Evolutionary conservation across 2,113 vertebrate genomes (phyloP), one percentile per base, ranked within the genome.

Genomic region (Heloderma charlesbogerti): DNA sequence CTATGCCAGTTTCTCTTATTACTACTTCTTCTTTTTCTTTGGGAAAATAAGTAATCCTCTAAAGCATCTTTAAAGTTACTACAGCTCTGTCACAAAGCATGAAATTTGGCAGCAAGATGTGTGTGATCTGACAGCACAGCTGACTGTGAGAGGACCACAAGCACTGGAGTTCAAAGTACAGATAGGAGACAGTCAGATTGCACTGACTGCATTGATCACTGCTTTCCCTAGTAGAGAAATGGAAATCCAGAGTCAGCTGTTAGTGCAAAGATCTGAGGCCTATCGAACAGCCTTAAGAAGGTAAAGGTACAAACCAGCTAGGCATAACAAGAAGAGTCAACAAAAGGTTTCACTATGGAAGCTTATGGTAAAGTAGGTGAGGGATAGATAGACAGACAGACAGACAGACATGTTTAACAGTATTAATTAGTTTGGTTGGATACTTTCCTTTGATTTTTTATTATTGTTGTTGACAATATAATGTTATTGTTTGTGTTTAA

Each of bases 11-110:
- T 78, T 43, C 0, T 5, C 88, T 91, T 3, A 15, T 91, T 20
- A 74, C 63, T 27, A 75, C 1, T 89, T 71, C 51, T 87, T n/a
- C n/a, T 22, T 5, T 71, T 7, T 94, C 40, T 31, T 81, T 6
- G 13, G 1, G 0, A 82, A 93, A 88, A 89, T 57, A 51, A 5
- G 16, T 15, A 72, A 0, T 74, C 40, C 13, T 92, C 1, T 54
- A 27, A 91, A 77, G 45, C 72, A 63, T 1, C 89, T 80, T 60
- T 88, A 87, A n/a, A 93, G 92, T n/a, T n/a, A n/a, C 71, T 16
- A 51, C 0, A 29, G 34, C 43, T 48, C 2, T 16, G 74, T 4
- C 43, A 40, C 15, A 4, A 37, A 43, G 43, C 45, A 86, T 51
- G 43, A 66, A 45, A 66, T 29, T 67, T 31, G 12, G 1, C 40